Percentiles rank a stretch among this genome's conserved stretches.
Conservation (phyloP, 2,113 vertebrate genomes). For the Xenus cinereus region DNA sequence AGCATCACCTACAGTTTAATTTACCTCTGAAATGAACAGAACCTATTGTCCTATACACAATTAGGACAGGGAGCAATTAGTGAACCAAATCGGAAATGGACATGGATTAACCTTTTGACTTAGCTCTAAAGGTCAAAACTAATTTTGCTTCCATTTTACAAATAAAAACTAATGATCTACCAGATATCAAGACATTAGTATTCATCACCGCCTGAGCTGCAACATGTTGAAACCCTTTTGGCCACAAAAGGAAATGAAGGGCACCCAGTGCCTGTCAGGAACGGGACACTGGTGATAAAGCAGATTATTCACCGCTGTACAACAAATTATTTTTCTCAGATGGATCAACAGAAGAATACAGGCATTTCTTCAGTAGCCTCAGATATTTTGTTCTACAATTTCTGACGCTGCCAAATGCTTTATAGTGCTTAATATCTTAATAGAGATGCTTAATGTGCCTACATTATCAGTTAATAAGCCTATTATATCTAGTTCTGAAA, state of each 20-base stretch:
- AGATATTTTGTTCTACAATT: neutral
- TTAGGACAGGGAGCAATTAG: conserved; percentile 31
- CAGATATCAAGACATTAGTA: conserved; percentile 21
- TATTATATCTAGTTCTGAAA: neutral
- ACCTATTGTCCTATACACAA: conserved; percentile 26
- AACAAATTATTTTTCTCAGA: neutral
- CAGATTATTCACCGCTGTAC: neutral
- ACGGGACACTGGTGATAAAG: neutral
- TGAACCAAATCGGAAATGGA: conserved; percentile 27
- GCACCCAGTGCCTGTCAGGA: neutral
- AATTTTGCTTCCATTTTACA: conserved; percentile 35
- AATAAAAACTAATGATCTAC: conserved; percentile 40
- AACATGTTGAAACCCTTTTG: neutral
- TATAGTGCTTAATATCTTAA: neutral
- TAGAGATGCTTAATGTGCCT: neutral
- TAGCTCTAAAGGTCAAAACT: conserved; percentile 29
- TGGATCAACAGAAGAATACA: neutral
- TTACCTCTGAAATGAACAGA: conserved; percentile 11
- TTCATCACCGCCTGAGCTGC: neutral
- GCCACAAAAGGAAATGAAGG: conserved; percentile 18
- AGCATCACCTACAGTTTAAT: neutral
- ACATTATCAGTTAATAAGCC: neutral
- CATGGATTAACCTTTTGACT: conserved; percentile 37
- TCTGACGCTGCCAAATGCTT: neutral
- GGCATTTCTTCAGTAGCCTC: neutral